Conservation (phyloP, 92 coral and sea anemone species). For the Anthopleura xanthogrammica region DNA sequence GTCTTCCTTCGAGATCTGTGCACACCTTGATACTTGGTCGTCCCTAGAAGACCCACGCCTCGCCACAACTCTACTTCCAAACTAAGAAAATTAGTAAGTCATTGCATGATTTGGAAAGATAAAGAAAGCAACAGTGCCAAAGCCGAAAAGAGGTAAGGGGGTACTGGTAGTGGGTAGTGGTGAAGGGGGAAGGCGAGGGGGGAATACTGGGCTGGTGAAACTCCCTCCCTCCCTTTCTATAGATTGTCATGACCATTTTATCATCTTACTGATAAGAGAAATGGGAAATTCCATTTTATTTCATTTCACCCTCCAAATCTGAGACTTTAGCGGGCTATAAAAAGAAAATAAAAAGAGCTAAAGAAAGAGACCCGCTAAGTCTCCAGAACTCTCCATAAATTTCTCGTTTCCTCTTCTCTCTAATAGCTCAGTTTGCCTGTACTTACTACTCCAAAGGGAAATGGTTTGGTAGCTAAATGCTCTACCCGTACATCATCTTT, state of each 20-base stretch:
- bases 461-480: conserved; percentile 12
- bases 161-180: not conserved
- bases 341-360: too few relatives aligned
- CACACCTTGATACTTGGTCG: not conserved
- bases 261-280: too few relatives aligned
- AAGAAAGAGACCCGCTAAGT: too few relatives aligned
- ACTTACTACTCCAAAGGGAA: conserved; percentile 44
- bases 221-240: too few relatives aligned
- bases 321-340: too few relatives aligned
- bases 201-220: too few relatives aligned
- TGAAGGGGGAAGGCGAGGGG: not conserved
- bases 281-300: too few relatives aligned
- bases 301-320: too few relatives aligned
- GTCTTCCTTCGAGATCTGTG: conserved; percentile 11
- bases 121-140: too few relatives aligned
- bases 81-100: conserved; percentile 5
- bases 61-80: conserved; percentile 48
- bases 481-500: conserved; percentile 13
- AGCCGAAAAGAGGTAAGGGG: not conserved
- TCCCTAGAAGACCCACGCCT: conserved; percentile 1
- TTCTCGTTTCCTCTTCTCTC: not conserved
- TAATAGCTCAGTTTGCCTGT: not conserved
- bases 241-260: too few relatives aligned
- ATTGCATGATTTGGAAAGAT: too few relatives aligned
- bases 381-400: too few relatives aligned